phyloP scores from a whole-genome alignment of 2,888 invertebrate genomes.

The Diabrotica balteata region DNA sequence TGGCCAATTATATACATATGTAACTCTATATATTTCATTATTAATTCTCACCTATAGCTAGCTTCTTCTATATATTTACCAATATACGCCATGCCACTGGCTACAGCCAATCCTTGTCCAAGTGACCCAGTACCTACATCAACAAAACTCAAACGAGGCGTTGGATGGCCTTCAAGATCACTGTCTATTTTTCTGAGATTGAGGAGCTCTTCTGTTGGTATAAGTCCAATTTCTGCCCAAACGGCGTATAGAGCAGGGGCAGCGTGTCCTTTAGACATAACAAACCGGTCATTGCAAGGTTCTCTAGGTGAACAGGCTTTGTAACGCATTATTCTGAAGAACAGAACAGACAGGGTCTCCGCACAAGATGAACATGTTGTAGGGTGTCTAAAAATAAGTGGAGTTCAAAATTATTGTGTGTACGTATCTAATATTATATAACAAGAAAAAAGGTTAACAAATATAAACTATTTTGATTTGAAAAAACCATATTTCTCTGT shows the following conservation, averaged over 20 bases:
- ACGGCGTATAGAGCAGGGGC: conserved; percentile 98
- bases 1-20: too few relatives aligned
- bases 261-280: conserved; percentile 98
- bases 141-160: conserved; percentile 93
- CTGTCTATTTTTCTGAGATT: conserved; percentile 89
- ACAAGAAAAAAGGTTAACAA: too few relatives aligned
- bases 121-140: conserved; percentile 99
- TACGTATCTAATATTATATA: too few relatives aligned
- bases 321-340: conserved; percentile 97
- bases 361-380: conserved; percentile 98
- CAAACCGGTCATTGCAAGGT: conserved; percentile 90
- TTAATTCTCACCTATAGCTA: conserved; percentile 67
- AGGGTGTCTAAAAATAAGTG: conserved; percentile 78
- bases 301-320: conserved; percentile 84
- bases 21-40: too few relatives aligned
- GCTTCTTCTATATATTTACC: conserved; percentile 86
- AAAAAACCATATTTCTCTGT: too few relatives aligned
- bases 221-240: conserved; percentile 95
- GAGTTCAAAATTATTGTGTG: too few relatives aligned
- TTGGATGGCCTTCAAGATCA: conserved; percentile 98
- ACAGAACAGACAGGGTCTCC: conserved; percentile 96
- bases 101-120: conserved; percentile 94
- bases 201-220: conserved; percentile 80
- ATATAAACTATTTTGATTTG: too few relatives aligned
- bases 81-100: conserved; percentile 97